These are phyloP conservation scores for Lepisosteus osseus DNA, from an alignment of 2,113 vertebrate species.

Conservation along the genomic window DNA sequence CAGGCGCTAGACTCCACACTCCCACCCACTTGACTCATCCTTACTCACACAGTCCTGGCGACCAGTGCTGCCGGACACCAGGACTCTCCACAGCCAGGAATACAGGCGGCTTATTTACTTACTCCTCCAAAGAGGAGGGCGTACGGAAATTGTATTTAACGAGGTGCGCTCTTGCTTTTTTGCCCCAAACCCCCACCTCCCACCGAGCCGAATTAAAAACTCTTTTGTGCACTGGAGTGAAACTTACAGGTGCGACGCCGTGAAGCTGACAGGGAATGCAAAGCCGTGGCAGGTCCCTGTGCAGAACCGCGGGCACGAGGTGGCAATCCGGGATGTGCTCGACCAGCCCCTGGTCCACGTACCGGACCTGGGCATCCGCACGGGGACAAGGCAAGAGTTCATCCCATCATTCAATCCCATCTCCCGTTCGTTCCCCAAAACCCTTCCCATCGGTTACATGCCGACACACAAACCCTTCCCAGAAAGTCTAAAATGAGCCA, in stretches of 20 bases:
- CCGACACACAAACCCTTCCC: not conserved
- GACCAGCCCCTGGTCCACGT: slow-evolving; percentile 76
- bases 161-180: no score
- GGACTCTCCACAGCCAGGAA: no score
- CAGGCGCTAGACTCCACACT: no score
- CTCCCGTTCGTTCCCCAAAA: no score
- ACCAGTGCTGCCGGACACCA: no score
- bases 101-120: no score
- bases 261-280: slow-evolving; percentile 82
- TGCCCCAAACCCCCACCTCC: no score
- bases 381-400: not conserved
- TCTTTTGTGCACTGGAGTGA: slow-evolving; percentile 16
- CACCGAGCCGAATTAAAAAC: fast-evolving
- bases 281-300: slow-evolving; percentile 74
- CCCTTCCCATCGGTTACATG: not conserved
- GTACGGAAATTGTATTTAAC: no score
- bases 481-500: not conserved
- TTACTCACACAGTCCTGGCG: no score
- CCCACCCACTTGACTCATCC: no score
- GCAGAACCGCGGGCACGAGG: slow-evolving; percentile 77
- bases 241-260: slow-evolving; percentile 71
- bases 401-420: no score
- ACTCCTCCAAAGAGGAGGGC: no score
- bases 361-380: slow-evolving; percentile 63
- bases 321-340: slow-evolving; percentile 87